Evolutionary conservation across 2,113 vertebrate species (phyloP), one percentile per base, ranked within the genome.

Genomic region (Rhinolophus ferrumequinum): DNA sequence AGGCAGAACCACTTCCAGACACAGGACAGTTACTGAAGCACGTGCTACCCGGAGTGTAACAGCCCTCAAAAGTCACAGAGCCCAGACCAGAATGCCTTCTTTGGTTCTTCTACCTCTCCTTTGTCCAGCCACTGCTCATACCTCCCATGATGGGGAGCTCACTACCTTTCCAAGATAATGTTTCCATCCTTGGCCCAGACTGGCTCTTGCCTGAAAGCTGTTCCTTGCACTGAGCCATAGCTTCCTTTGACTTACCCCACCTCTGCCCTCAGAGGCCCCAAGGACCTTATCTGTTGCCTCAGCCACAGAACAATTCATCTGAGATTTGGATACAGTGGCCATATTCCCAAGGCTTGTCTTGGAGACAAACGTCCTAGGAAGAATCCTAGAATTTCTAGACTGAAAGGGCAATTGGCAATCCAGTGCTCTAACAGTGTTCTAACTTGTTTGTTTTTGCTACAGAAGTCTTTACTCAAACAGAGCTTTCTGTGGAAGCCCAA

Each of bases 401-500:
- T 52, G 44, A 93, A 96, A 38, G 12, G 35, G 5, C 47, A 58
- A 1, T n/a, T 85, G 35, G 28, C 60, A 54, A 44, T 28, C 50
- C 83, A 58, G 41, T 38, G n/a, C 5, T 30, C 64, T 64, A 33
- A 58, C 8, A 44, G 12, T 47, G 8, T 47, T 58, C 41, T 88
- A 58, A n/a, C 10, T 80, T 88, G 12, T 18, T 60, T 93, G n/a
- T 58, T 91, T 54, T 81, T 21, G 56, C 64, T 66, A 26, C 5
- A 75, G 66, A 72, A 80, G 18, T 95, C 69, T 77, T 84, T 24
- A 67, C 56, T 83, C 47, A 69, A 79, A 38, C 19, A 81, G 33
- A 64, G 58, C 67, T 96, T 80, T 95, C 73, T 87, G 19, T 5
- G n/a, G 44, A 95, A 94, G 47, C 54, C 38, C 54, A 69, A 90